Conservation (phyloP, 2,888 invertebrate genomes). For the Aricia artaxerxes region DNA sequence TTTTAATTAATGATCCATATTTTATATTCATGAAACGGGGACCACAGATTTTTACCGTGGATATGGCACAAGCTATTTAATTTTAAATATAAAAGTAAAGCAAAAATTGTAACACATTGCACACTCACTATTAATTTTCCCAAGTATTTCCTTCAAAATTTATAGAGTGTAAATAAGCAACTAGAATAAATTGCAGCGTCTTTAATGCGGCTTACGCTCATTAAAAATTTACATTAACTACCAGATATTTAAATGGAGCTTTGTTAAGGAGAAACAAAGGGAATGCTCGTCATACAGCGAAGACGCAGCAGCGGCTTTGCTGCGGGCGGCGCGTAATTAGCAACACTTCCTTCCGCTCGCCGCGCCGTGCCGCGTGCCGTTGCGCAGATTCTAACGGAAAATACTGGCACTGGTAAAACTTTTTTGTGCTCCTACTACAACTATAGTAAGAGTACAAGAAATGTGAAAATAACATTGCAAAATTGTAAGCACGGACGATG, state of each 20-base stretch:
- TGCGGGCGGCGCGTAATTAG: constrained; percentile 72
- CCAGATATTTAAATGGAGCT: constrained; percentile 32
- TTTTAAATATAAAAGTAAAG: no score
- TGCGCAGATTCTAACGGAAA: constrained; percentile 3
- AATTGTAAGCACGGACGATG: neutral
- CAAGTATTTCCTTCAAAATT: neutral
- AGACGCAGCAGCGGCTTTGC: constrained; percentile 51
- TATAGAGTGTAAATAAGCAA: neutral
- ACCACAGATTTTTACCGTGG: neutral
- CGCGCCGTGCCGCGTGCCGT: constrained; percentile 35
- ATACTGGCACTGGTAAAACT: neutral
- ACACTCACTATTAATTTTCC: no score
- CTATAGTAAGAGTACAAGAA: neutral
- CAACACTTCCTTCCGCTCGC: constrained; percentile 70
- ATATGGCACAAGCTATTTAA: no score
- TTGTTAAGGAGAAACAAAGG: constrained; percentile 37
- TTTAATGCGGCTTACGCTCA: neutral
- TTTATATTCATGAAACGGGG: neutral
- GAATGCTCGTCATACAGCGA: constrained; percentile 36
- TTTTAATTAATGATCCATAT: constrained; percentile 25
- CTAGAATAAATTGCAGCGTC: neutral
- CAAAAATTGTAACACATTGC: no score
- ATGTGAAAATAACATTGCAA: neutral
- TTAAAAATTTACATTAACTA: constrained; percentile 10
- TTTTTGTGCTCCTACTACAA: no score